Percentiles rank a stretch among this genome's conserved stretches.
phyloP scores from a whole-genome alignment of 2,797 vertebrate species.

The Carduelis carduelis region DNA sequence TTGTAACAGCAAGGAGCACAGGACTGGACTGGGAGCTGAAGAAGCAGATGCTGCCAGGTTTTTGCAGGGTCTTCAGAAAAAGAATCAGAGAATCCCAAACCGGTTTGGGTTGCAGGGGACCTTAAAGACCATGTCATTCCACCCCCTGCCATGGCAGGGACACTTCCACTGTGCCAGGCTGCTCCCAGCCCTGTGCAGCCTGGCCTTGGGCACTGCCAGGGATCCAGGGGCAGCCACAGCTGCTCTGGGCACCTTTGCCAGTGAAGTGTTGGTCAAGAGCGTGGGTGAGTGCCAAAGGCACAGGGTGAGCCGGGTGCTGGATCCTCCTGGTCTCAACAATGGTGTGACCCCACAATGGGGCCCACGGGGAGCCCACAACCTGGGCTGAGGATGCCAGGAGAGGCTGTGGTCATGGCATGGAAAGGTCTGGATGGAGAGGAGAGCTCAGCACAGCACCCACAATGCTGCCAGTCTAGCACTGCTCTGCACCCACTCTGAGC shows the following conservation, averaged over 20 bases:
- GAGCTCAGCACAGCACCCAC: background rate
- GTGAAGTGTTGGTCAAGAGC: background rate
- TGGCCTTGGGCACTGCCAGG: background rate
- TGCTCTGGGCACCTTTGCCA: background rate
- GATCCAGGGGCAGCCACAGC: background rate
- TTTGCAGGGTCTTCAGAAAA: background rate
- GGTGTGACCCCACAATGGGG: accelerated
- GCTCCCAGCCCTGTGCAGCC: accelerated
- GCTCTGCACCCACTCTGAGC: background rate
- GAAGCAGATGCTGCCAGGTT: accelerated
- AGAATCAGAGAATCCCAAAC: background rate
- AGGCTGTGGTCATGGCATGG: accelerated
- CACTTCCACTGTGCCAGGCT: accelerated
- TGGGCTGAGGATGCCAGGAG: no score
- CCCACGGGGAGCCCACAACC: accelerated
- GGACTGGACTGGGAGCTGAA: accelerated
- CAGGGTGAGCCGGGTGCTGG: accelerated
- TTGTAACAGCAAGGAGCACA: accelerated
- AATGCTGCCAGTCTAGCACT: accelerated
- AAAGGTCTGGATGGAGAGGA: background rate
- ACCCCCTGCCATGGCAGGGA: background rate
- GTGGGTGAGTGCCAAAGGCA: accelerated
- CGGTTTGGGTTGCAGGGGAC: background rate
- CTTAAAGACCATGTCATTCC: background rate
- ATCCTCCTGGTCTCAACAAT: accelerated